These are phyloP conservation scores for Passer domesticus DNA, from an alignment of 2,113 vertebrate species.

Conservation along the genomic window DNA sequence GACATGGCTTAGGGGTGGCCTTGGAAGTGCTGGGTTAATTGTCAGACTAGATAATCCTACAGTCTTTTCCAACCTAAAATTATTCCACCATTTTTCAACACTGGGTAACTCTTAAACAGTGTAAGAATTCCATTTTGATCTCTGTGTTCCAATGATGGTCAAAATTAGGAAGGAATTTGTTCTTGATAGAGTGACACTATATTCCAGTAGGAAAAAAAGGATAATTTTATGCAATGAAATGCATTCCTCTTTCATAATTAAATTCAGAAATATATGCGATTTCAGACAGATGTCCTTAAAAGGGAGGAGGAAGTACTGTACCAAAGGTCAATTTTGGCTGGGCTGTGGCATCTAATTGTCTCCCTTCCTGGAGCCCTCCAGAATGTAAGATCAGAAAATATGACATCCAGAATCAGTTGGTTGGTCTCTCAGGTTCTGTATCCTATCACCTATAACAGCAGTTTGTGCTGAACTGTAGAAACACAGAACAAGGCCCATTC, in stretches of 20 bases:
- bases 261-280: neutral
- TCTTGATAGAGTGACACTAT: neutral
- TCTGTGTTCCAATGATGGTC: neutral
- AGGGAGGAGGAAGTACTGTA: neutral
- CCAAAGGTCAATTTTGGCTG: neutral
- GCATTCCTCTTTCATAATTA: neutral
- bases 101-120: neutral
- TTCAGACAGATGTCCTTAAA: neutral
- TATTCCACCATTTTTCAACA: neutral
- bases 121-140: neutral
- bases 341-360: neutral
- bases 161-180: neutral
- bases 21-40: neutral
- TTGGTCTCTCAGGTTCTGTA: neutral
- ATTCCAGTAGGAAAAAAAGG: neutral
- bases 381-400: neutral
- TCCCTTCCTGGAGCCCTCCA: neutral
- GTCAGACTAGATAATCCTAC: neutral
- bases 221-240: neutral
- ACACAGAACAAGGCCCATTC: neutral
- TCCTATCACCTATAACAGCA: neutral
- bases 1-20: neutral
- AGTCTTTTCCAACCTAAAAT: neutral
- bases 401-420: neutral
- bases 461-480: neutral